Percentiles rank a stretch among this genome's conserved stretches.
These are phyloP conservation scores for Choreutis nemorana DNA, from an alignment of 2,888 invertebrate species.

Conservation along the genomic window DNA sequence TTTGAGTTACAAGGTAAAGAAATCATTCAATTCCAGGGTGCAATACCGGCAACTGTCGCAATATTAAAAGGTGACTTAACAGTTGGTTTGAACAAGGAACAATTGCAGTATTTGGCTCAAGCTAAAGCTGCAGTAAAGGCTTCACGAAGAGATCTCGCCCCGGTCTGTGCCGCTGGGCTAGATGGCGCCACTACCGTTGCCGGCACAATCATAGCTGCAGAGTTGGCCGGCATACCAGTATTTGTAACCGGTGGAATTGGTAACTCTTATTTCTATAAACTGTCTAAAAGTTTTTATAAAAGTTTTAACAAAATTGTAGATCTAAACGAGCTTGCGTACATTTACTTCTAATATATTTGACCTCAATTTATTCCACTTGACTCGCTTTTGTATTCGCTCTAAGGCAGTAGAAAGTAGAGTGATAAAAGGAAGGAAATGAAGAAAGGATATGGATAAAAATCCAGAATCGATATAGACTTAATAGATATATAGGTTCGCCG, in stretches of 20 bases:
- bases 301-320: no score
- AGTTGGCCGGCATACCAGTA: conserved; percentile 82
- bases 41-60: conserved; percentile 91
- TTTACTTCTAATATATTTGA: no score
- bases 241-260: conserved; percentile 93
- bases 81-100: conserved; percentile 74
- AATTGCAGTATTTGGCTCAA: conserved; percentile 72
- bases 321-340: no score
- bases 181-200: conserved; percentile 97
- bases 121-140: conserved; percentile 75
- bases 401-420: no score
- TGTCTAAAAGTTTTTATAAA: no score
- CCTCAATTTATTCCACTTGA: no score
- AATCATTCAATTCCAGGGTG: conserved; percentile 71
- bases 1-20: not conserved
- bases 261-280: conserved; percentile 17
- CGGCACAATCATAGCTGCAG: conserved; percentile 88
- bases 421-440: no score
- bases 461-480: no score
- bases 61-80: conserved; percentile 84
- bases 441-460: no score
- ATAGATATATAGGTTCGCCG: no score
- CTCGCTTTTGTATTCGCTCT: no score
- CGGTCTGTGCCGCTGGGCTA: conserved; percentile 70
- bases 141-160: conserved; percentile 86